Conservation (phyloP, 2,888 invertebrate genomes). For the Hyposoter didymator region DNA sequence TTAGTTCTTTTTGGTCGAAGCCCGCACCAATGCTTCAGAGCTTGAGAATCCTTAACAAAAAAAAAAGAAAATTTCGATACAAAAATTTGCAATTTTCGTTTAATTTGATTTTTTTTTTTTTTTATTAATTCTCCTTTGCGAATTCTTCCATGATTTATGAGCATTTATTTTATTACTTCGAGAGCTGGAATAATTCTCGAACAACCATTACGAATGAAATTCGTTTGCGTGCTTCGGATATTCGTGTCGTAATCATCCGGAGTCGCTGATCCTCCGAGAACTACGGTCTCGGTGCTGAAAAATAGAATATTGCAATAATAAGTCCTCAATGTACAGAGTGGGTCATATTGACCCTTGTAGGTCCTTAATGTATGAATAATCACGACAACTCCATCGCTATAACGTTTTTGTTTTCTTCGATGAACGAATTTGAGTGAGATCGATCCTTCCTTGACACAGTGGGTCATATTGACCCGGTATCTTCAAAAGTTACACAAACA, state of each 20-base stretch:
- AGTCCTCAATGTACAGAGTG: not conserved
- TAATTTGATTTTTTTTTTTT: not conserved
- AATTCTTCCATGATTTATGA: not conserved
- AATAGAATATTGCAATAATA: not conserved
- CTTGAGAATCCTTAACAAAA: constrained; percentile 71
- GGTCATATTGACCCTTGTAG: too few species aligned
- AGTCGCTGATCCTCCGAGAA: constrained; percentile 93
- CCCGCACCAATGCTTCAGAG: constrained; percentile 89
- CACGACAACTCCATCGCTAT: too few species aligned
- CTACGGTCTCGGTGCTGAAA: constrained; percentile 86
- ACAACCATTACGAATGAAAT: constrained; percentile 88
- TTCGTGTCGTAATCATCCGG: constrained; percentile 86
- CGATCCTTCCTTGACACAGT: too few species aligned
- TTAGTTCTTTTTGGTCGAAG: constrained; percentile 89
- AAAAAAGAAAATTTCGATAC: constrained; percentile 28
- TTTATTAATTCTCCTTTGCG: not conserved
- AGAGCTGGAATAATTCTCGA: constrained; percentile 87
- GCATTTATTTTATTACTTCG: constrained; percentile 83
- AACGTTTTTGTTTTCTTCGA: too few species aligned
- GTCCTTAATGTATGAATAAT: too few species aligned
- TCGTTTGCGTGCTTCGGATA: constrained; percentile 86
- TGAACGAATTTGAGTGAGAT: too few species aligned
- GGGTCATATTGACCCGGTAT: too few species aligned
- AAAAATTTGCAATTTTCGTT: not conserved
- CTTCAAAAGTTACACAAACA: too few species aligned